Evolutionary conservation across 2,797 vertebrate species (phyloP).

Genomic region (Ara ararauna): DNA sequence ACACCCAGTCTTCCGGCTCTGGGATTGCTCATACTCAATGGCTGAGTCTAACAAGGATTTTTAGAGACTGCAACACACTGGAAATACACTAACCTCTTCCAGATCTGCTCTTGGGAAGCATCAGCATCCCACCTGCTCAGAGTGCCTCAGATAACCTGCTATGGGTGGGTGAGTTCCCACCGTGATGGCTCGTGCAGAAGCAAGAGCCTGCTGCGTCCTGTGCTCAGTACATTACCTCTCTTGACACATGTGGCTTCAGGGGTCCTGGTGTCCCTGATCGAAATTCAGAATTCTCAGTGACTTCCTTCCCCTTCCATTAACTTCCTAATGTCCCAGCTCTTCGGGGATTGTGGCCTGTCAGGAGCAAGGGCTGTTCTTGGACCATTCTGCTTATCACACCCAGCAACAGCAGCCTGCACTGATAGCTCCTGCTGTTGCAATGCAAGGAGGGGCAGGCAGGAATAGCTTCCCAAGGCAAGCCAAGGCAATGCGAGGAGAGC

Average conservation of each 20-base stretch:
- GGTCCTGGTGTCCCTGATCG: not conserved
- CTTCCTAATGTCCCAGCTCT: not conserved
- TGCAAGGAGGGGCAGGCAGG: not conserved
- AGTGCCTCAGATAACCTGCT: not conserved
- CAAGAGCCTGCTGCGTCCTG: not conserved
- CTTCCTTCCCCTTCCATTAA: conserved; percentile 7
- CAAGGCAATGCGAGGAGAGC: not conserved
- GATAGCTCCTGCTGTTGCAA: not conserved
- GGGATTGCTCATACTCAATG: not conserved
- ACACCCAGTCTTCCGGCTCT: not conserved
- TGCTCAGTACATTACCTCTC: not conserved
- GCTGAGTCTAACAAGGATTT: not conserved
- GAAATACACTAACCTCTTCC: not conserved
- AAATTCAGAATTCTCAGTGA: not conserved
- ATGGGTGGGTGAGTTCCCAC: not conserved
- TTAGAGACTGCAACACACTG: not conserved
- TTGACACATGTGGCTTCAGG: not conserved
- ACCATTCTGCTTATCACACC: not conserved
- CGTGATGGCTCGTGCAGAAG: not conserved
- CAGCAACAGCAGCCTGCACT: not conserved
- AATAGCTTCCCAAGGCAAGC: not conserved
- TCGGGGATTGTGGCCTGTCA: not conserved
- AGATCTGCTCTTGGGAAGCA: conserved; percentile 1
- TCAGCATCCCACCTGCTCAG: not conserved
- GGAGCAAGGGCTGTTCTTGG: conserved; percentile 28